Percentiles rank a stretch among this genome's conserved stretches.
Evolutionary conservation across 1,140 invertebrate genomes (phyloP).

Genomic region (Rhopalosiphum maidis): DNA sequence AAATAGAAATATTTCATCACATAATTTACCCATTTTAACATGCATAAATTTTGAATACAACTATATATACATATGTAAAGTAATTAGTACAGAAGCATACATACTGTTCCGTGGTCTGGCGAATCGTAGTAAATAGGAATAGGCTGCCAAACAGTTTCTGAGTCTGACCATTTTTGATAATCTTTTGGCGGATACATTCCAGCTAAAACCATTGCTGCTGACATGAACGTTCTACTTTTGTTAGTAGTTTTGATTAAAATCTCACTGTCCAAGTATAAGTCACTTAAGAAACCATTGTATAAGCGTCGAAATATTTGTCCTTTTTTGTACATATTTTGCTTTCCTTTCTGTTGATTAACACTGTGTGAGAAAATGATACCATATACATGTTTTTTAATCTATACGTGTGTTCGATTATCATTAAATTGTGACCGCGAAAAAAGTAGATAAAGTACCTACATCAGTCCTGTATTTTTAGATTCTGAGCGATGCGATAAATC

Average conservation of each 20-base stretch:
- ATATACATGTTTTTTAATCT: background rate
- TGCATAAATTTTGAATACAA: too few relatives aligned
- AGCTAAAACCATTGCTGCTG: conserved; percentile 54
- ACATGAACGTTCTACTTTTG: conserved; percentile 29
- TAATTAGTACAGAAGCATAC: background rate
- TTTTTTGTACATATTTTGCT: conserved; percentile 55
- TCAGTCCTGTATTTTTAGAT: background rate
- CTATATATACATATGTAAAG: background rate
- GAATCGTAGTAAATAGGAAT: conserved; percentile 54
- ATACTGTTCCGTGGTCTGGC: conserved; percentile 36
- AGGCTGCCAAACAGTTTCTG: conserved; percentile 50
- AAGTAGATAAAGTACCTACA: background rate
- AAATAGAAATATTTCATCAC: too few relatives aligned
- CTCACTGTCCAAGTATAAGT: conserved; percentile 35
- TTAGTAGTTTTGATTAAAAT: conserved; percentile 42
- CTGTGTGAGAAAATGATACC: background rate
- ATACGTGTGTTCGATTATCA: background rate
- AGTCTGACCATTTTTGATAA: conserved; percentile 51
- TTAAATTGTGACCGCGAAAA: background rate
- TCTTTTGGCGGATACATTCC: conserved; percentile 54
- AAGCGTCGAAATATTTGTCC: conserved; percentile 50
- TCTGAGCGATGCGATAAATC: too few relatives aligned
- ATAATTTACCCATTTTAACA: too few relatives aligned
- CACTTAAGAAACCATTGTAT: conserved; percentile 54
- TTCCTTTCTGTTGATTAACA: conserved; percentile 50